Evolutionary conservation across 2,888 invertebrate species (phyloP), one percentile per base, ranked within the genome.

Genomic region (Rhynchonema sp.): DNA sequence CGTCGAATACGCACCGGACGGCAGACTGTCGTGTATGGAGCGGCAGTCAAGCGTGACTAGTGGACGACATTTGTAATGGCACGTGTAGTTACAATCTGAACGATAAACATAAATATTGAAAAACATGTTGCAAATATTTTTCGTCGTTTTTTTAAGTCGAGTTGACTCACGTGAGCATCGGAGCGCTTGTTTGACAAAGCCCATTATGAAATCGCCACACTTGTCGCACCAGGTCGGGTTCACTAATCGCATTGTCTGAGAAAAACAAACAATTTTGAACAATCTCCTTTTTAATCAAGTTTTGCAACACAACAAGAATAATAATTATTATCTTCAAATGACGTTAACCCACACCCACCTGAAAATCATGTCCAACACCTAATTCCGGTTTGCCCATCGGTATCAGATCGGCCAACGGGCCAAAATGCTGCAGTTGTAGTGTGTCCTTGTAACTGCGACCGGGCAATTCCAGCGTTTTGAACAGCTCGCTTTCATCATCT

Each of bases 11-110:
- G 52, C 23, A 23, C n/a, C 52, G 23, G 13, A 13, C 9, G 52
- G 20, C 23, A 52, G 23, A 52, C 52, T 52, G 23, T 52, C 52
- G 52, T 17, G 25, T 9, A 54, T 3, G 6, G 54, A 3, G 3
- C 54, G 62, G 65, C 78, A 78, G 65, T 77, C 76, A 30, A 78
- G 69, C n/a, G 74, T 74, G 56, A 78, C 76, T 59, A 74, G 67
- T 26, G 70, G 70, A n/a, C 72, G 71, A 65, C 79, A 79, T 61
- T 74, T 73, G 63, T 75, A 74, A 63, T 79, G 79, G 64, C 78
- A 78, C n/a, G 77, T 78, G 69, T 76, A 79, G 64, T 75, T 74
- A 66, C 79, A 79, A 65, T 77, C 78, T 77, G 70, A 56, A 69
- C 69, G 28, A 28, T 23, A 55, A 46, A 46, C 26, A 52, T 53